phyloP scores from a whole-genome alignment of 2,888 invertebrate genomes.

The Thyatira batis region DNA sequence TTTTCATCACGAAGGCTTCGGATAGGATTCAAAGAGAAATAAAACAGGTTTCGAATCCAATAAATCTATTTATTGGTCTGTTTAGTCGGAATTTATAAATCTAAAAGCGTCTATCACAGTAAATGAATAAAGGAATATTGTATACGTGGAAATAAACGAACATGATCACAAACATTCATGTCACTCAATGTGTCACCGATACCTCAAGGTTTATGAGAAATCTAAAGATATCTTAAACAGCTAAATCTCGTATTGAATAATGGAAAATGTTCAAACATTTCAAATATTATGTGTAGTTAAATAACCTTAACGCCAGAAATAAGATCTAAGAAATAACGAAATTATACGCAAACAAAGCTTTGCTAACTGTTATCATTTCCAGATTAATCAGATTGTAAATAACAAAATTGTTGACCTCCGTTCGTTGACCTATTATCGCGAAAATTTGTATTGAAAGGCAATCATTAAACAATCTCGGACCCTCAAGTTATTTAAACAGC shows the following conservation, averaged over 20 bases:
- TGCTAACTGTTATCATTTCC: neutral
- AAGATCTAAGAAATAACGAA: neutral
- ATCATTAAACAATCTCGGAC: constrained; percentile 49
- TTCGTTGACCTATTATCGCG: constrained; percentile 6
- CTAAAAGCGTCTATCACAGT: neutral
- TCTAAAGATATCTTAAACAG: neutral
- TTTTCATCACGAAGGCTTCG: neutral
- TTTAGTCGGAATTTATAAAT: neutral
- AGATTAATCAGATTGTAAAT: neutral
- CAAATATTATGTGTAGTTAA: neutral
- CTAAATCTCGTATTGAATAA: neutral
- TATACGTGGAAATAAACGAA: neutral
- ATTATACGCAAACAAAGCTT: neutral
- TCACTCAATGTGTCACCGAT: neutral
- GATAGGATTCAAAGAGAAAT: neutral
- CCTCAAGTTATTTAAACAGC: constrained; percentile 42
- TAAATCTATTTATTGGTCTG: neutral
- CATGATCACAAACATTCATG: neutral
- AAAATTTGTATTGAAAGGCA: constrained; percentile 24
- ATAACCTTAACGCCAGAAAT: neutral
- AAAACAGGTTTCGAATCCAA: neutral
- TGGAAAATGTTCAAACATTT: neutral
- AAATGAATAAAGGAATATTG: neutral
- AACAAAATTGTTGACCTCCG: constrained; percentile 3
- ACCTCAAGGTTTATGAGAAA: neutral